Evolutionary conservation across 2,797 vertebrate genomes (phyloP).

Genomic region (Threskiornis aethiopicus): DNA sequence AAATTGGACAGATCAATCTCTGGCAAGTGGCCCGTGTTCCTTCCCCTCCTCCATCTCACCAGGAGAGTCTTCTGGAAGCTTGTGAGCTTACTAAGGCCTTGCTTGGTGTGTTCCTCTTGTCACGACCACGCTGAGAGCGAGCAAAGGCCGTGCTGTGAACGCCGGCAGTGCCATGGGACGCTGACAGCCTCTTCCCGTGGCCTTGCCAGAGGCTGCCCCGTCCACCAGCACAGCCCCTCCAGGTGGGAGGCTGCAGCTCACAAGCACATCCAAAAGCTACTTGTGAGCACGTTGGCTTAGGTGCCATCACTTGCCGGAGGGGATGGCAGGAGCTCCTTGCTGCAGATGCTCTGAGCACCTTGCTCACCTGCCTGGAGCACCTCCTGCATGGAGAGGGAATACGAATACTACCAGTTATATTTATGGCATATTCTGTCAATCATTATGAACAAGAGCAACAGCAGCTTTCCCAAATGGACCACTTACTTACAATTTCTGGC

Average conservation of each 20-base stretch:
- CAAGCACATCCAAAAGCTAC: neutral
- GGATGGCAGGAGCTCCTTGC: neutral
- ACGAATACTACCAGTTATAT: neutral
- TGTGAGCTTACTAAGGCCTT: neutral
- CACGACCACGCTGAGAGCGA: neutral
- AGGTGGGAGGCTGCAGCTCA: neutral
- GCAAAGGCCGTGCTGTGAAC: neutral
- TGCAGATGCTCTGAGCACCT: neutral
- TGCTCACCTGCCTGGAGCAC: neutral
- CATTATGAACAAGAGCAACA: neutral
- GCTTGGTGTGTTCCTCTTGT: neutral
- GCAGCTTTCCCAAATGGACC: neutral
- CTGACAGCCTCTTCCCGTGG: neutral
- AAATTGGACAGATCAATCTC: neutral
- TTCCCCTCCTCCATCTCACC: neutral
- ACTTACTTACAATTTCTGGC: neutral
- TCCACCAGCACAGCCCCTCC: neutral
- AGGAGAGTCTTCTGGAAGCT: constrained; percentile 13
- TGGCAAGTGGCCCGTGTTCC: neutral
- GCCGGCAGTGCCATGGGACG: neutral
- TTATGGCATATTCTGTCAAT: neutral
- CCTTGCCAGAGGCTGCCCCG: neutral
- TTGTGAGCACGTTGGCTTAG: accelerated
- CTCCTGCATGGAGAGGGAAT: neutral
- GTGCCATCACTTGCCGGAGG: neutral